Conservation (phyloP, 2,797 vertebrate species). For the Scolopax rusticola region DNA sequence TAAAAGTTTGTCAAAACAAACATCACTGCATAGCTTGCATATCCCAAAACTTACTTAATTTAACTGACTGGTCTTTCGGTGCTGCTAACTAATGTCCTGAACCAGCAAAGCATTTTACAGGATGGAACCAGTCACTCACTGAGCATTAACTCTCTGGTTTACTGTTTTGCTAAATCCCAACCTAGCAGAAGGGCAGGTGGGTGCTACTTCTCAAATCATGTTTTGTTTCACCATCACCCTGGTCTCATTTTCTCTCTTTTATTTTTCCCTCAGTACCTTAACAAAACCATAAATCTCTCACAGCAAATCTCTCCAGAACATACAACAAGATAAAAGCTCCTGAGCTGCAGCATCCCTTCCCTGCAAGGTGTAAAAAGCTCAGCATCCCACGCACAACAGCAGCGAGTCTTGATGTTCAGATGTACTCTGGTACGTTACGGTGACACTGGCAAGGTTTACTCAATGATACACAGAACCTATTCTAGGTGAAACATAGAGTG, state of each 20-base stretch:
- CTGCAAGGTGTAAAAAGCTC: background rate
- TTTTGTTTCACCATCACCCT: background rate
- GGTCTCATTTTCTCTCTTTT: background rate
- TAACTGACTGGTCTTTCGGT: background rate
- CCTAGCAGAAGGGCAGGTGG: background rate
- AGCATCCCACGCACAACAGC: background rate
- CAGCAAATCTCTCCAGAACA: background rate
- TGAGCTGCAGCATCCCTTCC: background rate
- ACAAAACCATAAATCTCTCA: background rate
- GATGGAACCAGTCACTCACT: background rate
- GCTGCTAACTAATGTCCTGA: background rate
- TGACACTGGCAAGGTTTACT: background rate
- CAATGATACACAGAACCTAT: background rate
- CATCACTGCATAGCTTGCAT: background rate
- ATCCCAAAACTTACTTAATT: background rate
- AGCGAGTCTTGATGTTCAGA: constrained; percentile 10
- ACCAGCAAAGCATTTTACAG: background rate
- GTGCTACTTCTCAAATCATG: background rate
- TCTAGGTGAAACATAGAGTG: background rate
- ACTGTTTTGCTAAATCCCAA: background rate
- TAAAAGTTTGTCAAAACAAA: constrained; percentile 27
- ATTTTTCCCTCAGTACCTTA: background rate
- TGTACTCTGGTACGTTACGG: background rate
- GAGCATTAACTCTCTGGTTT: background rate
- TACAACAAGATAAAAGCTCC: background rate